Percentiles rank a stretch among this genome's conserved stretches.
phyloP scores from a whole-genome alignment of 2,797 vertebrate species.

The Paedocypris micromegethes region DNA sequence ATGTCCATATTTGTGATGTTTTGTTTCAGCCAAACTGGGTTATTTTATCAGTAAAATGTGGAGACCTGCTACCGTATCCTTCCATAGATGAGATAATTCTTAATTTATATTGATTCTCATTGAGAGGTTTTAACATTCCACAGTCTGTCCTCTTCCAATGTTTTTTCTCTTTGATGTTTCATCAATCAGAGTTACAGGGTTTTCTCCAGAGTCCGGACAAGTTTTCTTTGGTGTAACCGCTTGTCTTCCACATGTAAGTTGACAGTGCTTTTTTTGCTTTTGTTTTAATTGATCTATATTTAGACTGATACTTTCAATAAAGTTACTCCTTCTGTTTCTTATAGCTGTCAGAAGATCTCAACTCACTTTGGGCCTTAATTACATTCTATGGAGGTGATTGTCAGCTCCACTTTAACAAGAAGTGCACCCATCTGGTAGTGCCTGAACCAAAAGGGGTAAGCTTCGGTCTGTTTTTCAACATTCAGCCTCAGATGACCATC shows the following conservation, averaged over 20 bases:
- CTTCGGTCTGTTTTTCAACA: neutral
- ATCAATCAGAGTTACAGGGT: slow-evolving; percentile 84
- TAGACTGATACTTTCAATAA: too few relatives aligned
- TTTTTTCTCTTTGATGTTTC: slow-evolving; percentile 32
- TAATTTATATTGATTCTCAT: too few relatives aligned
- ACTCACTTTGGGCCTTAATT: slow-evolving; percentile 85
- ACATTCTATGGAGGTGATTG: slow-evolving; percentile 94
- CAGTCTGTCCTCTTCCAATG: neutral
- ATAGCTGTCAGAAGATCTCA: slow-evolving; percentile 87
- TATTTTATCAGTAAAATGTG: slow-evolving; percentile 88
- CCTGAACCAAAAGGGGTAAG: slow-evolving; percentile 94
- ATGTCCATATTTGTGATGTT: slow-evolving; percentile 12
- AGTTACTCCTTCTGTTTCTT: neutral
- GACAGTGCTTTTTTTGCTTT: neutral
- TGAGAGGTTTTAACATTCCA: neutral
- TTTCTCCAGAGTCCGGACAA: slow-evolving; percentile 93
- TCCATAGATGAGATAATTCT: slow-evolving; percentile 10
- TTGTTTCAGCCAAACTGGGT: slow-evolving; percentile 92
- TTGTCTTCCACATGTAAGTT: slow-evolving; percentile 87
- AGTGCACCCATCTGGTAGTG: slow-evolving; percentile 90
- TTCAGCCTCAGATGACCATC: neutral
- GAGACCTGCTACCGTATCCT: slow-evolving; percentile 89
- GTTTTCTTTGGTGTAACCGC: slow-evolving; percentile 91
- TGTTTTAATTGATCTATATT: too few relatives aligned
- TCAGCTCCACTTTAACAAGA: slow-evolving; percentile 90